phyloP scores from a whole-genome alignment of 2,797 vertebrate genomes.

The Fringilla coelebs region DNA sequence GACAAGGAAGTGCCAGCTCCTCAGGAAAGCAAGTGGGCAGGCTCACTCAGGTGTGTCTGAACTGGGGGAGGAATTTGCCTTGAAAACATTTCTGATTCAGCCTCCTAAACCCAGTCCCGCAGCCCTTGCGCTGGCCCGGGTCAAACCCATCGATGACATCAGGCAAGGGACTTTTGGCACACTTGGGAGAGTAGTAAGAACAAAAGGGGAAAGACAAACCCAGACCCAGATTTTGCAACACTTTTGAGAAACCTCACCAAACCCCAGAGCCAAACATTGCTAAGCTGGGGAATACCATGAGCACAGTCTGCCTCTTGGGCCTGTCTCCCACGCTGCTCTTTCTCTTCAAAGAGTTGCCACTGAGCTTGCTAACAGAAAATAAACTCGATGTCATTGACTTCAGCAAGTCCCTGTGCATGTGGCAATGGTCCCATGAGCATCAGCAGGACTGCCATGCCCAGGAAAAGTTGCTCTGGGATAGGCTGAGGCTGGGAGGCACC shows the following conservation, averaged over 20 bases:
- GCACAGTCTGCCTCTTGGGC: neutral
- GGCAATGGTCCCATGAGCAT: neutral
- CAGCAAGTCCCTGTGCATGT: neutral
- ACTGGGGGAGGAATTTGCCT: neutral
- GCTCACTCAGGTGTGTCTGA: neutral
- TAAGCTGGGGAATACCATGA: neutral
- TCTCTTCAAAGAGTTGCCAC: neutral
- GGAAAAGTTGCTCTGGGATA: neutral
- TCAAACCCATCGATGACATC: neutral
- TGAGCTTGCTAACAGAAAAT: slow-evolving; percentile 3
- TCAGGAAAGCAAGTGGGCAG: neutral
- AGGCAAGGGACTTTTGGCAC: neutral
- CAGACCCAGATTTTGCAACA: neutral
- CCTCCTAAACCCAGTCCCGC: neutral
- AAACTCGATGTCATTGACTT: neutral
- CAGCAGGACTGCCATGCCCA: neutral
- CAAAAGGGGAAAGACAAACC: neutral
- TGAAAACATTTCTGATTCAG: neutral
- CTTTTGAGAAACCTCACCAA: neutral
- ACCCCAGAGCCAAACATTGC: neutral
- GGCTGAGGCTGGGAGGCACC: neutral
- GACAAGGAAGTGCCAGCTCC: neutral
- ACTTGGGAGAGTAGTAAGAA: neutral
- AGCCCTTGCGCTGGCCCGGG: neutral
- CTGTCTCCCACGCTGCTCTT: neutral